Conservation (phyloP, 2,113 vertebrate species). For the Anseranas semipalmata region DNA sequence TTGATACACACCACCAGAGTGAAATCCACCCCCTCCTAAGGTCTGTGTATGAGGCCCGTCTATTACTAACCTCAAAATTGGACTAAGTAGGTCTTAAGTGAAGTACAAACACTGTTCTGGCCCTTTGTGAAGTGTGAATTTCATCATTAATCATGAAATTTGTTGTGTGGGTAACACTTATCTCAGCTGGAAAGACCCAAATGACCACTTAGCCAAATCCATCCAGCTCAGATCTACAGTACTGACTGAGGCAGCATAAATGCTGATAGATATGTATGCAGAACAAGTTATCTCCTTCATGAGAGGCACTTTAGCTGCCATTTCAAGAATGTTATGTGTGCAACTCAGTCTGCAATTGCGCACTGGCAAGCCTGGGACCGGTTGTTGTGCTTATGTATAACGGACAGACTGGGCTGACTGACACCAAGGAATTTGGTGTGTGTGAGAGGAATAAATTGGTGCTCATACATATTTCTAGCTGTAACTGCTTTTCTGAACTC, state of each 20-base stretch:
- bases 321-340: not conserved
- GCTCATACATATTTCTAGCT: not conserved
- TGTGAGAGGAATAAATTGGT: slow-evolving; percentile 9
- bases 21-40: not conserved
- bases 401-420: not conserved
- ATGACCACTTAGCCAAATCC: not conserved
- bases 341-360: not conserved
- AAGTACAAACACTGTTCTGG: not conserved
- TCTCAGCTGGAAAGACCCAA: not conserved
- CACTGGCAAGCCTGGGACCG: not conserved
- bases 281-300: not conserved
- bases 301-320: not conserved
- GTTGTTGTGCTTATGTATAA: not conserved
- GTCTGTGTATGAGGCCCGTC: not conserved
- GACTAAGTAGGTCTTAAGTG: not conserved
- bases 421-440: slow-evolving; percentile 19
- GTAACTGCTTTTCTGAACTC: not conserved
- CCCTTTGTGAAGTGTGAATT: not conserved
- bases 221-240: not conserved
- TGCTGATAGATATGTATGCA: not conserved
- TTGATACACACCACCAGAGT: accelerated
- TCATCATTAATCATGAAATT: not conserved
- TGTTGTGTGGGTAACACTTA: not conserved
- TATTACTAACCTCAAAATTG: not conserved
- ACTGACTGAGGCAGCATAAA: not conserved